Conservation (phyloP, 2,113 vertebrate genomes). For the Hippocampus abdominalis region DNA sequence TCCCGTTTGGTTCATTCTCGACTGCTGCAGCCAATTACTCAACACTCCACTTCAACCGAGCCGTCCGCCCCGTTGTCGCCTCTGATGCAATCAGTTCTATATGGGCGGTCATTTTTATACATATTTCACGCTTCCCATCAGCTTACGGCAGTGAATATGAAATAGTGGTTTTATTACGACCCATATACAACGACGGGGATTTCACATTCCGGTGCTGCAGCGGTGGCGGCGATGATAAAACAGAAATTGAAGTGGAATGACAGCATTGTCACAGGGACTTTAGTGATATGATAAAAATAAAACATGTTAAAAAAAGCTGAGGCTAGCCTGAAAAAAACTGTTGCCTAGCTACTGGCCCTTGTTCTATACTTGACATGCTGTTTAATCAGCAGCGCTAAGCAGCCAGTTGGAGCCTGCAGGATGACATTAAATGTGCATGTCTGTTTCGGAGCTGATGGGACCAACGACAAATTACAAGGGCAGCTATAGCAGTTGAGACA, state of each 20-base stretch:
- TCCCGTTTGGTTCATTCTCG: not conserved
- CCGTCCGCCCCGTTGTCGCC: not conserved
- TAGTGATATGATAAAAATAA: not conserved
- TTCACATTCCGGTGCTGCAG: constrained; percentile 2
- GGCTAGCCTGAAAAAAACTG: not conserved
- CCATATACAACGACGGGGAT: not conserved
- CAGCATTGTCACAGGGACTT: not conserved
- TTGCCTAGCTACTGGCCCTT: not conserved
- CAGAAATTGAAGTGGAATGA: not conserved
- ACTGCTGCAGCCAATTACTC: constrained; percentile 2
- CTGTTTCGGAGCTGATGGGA: not conserved
- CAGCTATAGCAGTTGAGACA: not conserved
- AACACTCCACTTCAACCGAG: not conserved
- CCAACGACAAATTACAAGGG: not conserved
- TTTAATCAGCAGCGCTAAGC: not conserved
- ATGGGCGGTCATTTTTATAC: not conserved
- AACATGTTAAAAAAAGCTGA: not conserved
- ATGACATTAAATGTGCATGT: not conserved
- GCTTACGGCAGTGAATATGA: not conserved
- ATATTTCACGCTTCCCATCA: constrained; percentile 5
- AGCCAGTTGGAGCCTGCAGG: not conserved
- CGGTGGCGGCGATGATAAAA: not conserved
- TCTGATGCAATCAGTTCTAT: not conserved
- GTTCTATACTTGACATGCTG: not conserved
- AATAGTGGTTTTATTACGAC: constrained; percentile 2